Base-by-base conservation (phyloP, 2,888 invertebrate genomes). In the Pantelozetes paolii region DNA sequence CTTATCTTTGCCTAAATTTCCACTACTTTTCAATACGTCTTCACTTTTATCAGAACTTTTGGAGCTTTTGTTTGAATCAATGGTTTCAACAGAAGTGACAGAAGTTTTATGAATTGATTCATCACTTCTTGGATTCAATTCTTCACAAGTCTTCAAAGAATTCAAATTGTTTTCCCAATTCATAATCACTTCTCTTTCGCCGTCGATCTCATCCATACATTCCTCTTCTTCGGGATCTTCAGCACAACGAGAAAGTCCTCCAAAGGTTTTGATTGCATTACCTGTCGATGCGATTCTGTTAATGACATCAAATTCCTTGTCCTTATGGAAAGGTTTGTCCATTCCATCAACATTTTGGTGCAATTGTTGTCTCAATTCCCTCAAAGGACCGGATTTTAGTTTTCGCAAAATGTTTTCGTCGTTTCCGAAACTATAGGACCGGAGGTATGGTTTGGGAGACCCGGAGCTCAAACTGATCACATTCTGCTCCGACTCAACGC, bases 381-480 rank as follows among this genome's bases (percentile, higher is more conserved):
- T 48, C 20, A 73, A 20, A 30, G 69, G 18, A 0, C 54, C 73
- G 20, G 74, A 71, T 70, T 72, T 50, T 28, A 78, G 71, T 64
- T 77, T 77, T 32, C 71, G 64, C 42, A 81, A 79, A n/a, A 91
- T 88, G 79, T 89, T 88, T 8, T 89, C 88, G 81, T 91, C 91
- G n/a, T 89, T 89, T 0, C 89, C 91, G 81, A 89, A 89, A 80
- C 89, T 90, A 79, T 90, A 89, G 0, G 89, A 89, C 76, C 83
- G 81, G 75, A 80, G 75, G 75, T 78, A 76, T 57, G 57, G 72
- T 23, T 72, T 71, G 13, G 48, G 32, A 32, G 64, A 48, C 36
- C 40, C 20, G 3, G 42, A 23, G 20, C 40, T 67, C 59, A 59
- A 13, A 59, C 18, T 8, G 23, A 67, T 67, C 23, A 40, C 8